Conservation (phyloP, 2,888 invertebrate species). For the Ischnus inquisitorius region DNA sequence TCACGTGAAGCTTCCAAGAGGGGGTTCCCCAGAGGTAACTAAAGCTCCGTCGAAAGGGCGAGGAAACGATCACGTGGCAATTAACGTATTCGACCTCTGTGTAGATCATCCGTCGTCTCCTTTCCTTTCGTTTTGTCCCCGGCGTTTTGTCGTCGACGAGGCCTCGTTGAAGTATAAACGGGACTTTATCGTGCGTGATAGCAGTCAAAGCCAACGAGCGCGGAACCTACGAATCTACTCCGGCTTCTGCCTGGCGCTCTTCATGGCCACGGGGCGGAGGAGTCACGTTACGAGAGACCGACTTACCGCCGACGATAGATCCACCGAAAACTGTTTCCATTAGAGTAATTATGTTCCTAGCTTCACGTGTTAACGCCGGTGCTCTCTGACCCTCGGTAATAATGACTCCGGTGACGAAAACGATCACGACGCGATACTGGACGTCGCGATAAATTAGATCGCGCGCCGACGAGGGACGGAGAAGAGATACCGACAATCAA, state of each 20-base stretch:
- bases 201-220: constrained; percentile 36
- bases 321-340: constrained; percentile 78
- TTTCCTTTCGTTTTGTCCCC: not conserved
- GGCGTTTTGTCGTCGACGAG: not conserved
- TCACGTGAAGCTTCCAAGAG: constrained; percentile 24
- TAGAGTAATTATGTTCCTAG: constrained; percentile 80
- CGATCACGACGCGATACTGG: constrained; percentile 79
- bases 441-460: constrained; percentile 76
- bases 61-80: constrained; percentile 57
- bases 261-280: not conserved
- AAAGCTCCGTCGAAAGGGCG: not conserved
- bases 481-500: constrained; percentile 20
- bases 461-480: constrained; percentile 34
- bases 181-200: constrained; percentile 53
- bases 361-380: constrained; percentile 20
- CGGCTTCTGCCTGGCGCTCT: not conserved
- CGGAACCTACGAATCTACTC: not conserved
- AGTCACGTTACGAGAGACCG: constrained; percentile 1
- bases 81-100: constrained; percentile 36
- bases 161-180: constrained; percentile 50
- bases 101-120: not conserved
- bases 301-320: constrained; percentile 46
- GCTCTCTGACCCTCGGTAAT: constrained; percentile 29
- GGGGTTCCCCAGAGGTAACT: not conserved
- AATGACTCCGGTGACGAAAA: constrained; percentile 73